phyloP scores from a whole-genome alignment of 1,140 invertebrate species.

The Anastrepha obliqua region DNA sequence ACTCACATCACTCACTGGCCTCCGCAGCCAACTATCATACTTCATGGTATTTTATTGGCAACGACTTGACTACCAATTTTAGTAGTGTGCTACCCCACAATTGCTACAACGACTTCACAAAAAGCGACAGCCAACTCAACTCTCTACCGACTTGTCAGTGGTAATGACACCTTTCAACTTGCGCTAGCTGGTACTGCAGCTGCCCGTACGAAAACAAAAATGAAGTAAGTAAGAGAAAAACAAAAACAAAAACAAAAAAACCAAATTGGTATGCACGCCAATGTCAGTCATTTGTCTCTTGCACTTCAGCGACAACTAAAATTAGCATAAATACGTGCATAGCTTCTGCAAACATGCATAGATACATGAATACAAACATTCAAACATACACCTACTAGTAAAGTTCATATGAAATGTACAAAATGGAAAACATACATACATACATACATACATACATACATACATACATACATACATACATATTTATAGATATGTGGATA shows the following conservation, averaged over 20 bases:
- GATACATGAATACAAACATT: background rate
- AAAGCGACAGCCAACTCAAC: background rate
- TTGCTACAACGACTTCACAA: background rate
- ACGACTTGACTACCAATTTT: constrained; percentile 33
- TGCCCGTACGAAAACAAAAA: background rate
- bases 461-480: background rate
- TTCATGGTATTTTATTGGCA: constrained; percentile 6
- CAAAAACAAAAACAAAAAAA: background rate
- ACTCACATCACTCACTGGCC: background rate
- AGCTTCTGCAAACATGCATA: constrained; percentile 43
- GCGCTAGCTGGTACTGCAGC: background rate
- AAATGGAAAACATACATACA: background rate
- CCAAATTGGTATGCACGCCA: constrained; percentile 36
- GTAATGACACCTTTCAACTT: constrained; percentile 38
- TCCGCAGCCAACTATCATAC: background rate
- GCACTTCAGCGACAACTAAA: constrained; percentile 44
- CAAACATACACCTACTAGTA: background rate
- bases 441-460: background rate
- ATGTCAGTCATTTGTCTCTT: constrained; percentile 50
- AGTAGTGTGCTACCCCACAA: background rate
- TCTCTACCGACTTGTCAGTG: constrained; percentile 42
- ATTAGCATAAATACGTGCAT: constrained; percentile 52
- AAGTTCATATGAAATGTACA: too few species aligned
- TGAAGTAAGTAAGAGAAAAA: background rate
- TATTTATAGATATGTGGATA: background rate